Base-by-base conservation (phyloP, 2,113 vertebrate species). In the Phycodurus eques region DNA sequence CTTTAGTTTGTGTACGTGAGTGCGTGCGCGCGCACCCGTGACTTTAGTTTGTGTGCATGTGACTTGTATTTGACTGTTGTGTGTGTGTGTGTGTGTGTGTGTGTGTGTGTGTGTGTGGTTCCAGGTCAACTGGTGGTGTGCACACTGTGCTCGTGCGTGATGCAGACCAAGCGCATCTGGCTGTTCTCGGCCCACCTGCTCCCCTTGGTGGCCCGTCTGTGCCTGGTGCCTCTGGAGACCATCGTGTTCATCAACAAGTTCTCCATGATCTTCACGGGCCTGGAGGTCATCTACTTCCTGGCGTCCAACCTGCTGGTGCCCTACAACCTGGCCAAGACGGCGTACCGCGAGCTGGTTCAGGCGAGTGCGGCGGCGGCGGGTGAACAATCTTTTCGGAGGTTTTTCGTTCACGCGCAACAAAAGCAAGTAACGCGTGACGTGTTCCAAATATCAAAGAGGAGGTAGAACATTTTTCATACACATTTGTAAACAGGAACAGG, bases 131-230 rank as follows among this genome's bases (percentile, higher is more conserved):
- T 99, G 86, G 97, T 99, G 91, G 96, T 99, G 14, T 99, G 97
- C 72, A 98, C 96, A 0, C 91, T 99, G 31, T 99, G 98, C 89
- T 98, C 97, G 77, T 98, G 96, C 75, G 97, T 99, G 83, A 99
- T 99, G 98, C 97, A 98, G 88, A 99, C 98, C 27, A 99, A 98
- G 80, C 95, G 96, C 92, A 98, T 99, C 77, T 99, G 98, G 98
- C 94, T 99, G 1, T 99, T 99, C 79, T 99, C 98, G 0, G 98
- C 97, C 79, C 98, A 99, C 80, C 94, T 99, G 88, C 95, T 99
- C 87, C 98, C 98, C 85, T 93, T 99, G 72, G 93, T 97, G 92
- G 97, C 97, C 43, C 92, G 96, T 0, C 95, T 99, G 73, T 99
- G 98, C 88, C 93, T 99, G 15, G 95, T 99, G 64, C 98, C 97